Percentiles rank a stretch among this genome's conserved stretches.
phyloP scores from a whole-genome alignment of 2,888 invertebrate species.

The Flexamia atlantica region DNA sequence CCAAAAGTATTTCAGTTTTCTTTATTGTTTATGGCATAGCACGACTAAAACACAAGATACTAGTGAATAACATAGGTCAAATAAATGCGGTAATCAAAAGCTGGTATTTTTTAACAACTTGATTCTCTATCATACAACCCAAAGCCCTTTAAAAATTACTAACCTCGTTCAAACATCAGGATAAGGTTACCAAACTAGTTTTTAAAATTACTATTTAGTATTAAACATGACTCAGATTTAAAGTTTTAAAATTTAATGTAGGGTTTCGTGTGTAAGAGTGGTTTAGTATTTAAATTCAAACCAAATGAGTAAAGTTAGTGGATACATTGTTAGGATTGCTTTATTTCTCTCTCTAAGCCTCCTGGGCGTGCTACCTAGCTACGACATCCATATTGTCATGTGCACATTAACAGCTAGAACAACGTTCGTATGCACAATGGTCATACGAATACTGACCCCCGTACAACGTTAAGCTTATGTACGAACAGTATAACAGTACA shows the following conservation, averaged over 20 bases:
- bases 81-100: too few relatives aligned
- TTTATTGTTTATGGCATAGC: too few relatives aligned
- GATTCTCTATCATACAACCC: too few relatives aligned
- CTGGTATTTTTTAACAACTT: too few relatives aligned
- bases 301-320: not conserved
- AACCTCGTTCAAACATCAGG: too few relatives aligned
- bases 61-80: too few relatives aligned
- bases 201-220: too few relatives aligned
- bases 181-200: too few relatives aligned
- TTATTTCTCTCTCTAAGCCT: conserved; percentile 11
- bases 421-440: conserved; percentile 11
- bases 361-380: conserved; percentile 33
- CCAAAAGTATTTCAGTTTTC: too few relatives aligned
- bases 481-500: conserved; percentile 27
- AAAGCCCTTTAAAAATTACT: too few relatives aligned
- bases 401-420: conserved; percentile 37
- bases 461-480: conserved; percentile 32
- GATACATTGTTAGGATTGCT: conserved; percentile 29
- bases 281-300: conserved; percentile 11
- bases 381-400: conserved; percentile 50
- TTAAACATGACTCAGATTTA: too few relatives aligned
- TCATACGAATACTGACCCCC: conserved; percentile 19
- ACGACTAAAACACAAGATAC: too few relatives aligned
- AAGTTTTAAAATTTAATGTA: not conserved
- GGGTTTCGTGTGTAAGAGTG: not conserved